Base-by-base conservation (phyloP, 2,888 invertebrate genomes). In the Apocheima hispidaria region DNA sequence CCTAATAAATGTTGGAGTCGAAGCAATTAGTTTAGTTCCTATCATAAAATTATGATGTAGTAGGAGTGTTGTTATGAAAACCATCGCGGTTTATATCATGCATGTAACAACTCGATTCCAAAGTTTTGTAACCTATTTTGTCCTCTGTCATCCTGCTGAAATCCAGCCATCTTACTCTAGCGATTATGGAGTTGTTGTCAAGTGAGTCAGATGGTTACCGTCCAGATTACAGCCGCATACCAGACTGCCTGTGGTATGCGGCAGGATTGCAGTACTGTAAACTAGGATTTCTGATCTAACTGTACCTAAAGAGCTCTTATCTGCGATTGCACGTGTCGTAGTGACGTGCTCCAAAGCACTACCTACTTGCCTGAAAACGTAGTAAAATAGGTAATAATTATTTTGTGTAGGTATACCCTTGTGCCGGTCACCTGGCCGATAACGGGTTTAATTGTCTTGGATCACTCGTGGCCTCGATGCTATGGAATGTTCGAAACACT, bases 281-380 rank as follows among this genome's bases (percentile, higher is more conserved):
- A 55, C 41, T 56, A 55, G 55, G 38, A 30, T 48, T 49, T 51
- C 33, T 59, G 30, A 40, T 51, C 16, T 51, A 51, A 51, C 51
- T 51, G 51, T 51, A 40, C 40, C 7, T 36, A 36, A 36, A 48
- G 33, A 26, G 33, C 35, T 50, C 16, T 36, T 54, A 60, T 60
- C 60, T 54, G 3, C 36, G 54, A 54, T 50, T 60, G 41, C 35
- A 38, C 28, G 49, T 50, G 36, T n/a, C 30, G 35, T 26, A 6
- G n/a, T 46, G 46, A 46, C 46, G 46, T 30, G 30, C 33, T 44
- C n/a, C n/a, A n/a, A n/a, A 1, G 18, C 26, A n/a, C 7, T 43
- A n/a, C 7, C 12, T 10, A 21, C n/a, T 6, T 44, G 4, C 23
- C 9, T 26, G 14, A 30, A 6, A 12, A 44, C 28, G 44, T 10